phyloP scores from a whole-genome alignment of 2,888 invertebrate genomes.

The Lydus trimaculatus region DNA sequence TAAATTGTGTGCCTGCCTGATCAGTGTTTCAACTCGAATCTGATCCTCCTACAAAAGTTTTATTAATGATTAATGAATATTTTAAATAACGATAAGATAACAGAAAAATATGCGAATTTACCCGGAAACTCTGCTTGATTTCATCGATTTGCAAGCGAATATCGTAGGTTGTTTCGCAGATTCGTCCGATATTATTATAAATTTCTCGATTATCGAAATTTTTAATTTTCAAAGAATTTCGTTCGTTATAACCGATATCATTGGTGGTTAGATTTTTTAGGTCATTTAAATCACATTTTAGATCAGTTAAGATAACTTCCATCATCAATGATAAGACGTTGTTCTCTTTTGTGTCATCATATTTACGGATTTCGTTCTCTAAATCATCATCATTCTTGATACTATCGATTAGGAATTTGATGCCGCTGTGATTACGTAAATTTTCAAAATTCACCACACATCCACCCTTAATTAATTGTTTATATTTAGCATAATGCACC shows the following conservation, averaged over 20 bases:
- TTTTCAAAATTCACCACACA: constrained; percentile 20
- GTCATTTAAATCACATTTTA: constrained; percentile 38
- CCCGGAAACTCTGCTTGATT: constrained; percentile 47
- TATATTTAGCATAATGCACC: constrained; percentile 42
- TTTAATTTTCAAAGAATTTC: constrained; percentile 28
- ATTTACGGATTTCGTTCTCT: constrained; percentile 39
- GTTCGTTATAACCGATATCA: not conserved
- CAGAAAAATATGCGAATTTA: constrained; percentile 26
- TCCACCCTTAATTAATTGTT: constrained; percentile 36
- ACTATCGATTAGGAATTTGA: constrained; percentile 29
- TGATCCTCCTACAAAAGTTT: constrained; percentile 52
- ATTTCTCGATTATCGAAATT: not conserved
- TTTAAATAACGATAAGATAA: constrained; percentile 6
- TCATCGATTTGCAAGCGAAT: constrained; percentile 43
- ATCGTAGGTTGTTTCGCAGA: constrained; percentile 46
- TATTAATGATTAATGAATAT: not conserved
- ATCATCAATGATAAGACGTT: constrained; percentile 46
- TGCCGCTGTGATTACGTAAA: constrained; percentile 13
- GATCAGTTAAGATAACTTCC: constrained; percentile 44
- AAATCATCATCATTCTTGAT: constrained; percentile 30
- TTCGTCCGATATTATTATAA: constrained; percentile 44
- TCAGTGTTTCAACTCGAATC: constrained; percentile 46
- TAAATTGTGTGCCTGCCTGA: constrained; percentile 62
- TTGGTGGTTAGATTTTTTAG: constrained; percentile 18
- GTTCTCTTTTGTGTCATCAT: constrained; percentile 42